Evolutionary conservation across 2,797 vertebrate genomes (phyloP), one percentile per base, ranked within the genome.

Genomic region (Phataginus tricuspis): DNA sequence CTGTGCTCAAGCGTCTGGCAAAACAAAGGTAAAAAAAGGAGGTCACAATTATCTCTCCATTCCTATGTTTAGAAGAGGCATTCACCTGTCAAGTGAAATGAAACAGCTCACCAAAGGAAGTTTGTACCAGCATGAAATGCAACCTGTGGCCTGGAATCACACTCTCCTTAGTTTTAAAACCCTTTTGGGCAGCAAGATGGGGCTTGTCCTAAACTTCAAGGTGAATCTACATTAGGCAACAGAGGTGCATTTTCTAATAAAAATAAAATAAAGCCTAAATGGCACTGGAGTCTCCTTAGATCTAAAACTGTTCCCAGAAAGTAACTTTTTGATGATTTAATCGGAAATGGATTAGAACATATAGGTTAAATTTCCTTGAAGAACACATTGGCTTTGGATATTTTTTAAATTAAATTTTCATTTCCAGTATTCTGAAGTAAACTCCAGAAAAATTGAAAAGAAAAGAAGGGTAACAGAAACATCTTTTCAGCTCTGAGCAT

Each of bases 321-420:
- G 86, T 63, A 96, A 93, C 93, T 92, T 88, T 96, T 90, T 96
- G 86, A 97, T 93, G 75, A 97, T 95, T 85, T 96, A 97, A 92
- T 96, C 97, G 86, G 89, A 95, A 97, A 97, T 96, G 86, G 97
- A 96, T 90, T 83, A 97, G 84, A 97, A 96, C 93, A 97, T 55
- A 96, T n/a, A 98, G 96, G 97, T 97, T 97, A 97, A 93, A 77
- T 97, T 97, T 97, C 71, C 64, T 95, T 94, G 89, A 86, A 95
- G 86, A 97, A 72, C 72, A 91, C 85, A 84, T 93, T 96, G 86
- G 68, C 49, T 96, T 95, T 87, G 68, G 79, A 95, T 96, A 91
- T 95, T 97, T 95, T 94, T 95, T 92, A 92, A 88, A 97, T 97
- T 97, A 96, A 88, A 93, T 95, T 96, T 97, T 97, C 95, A 96